phyloP scores from a whole-genome alignment of 2,797 vertebrate genomes.

The Atherinosoma microstoma region DNA sequence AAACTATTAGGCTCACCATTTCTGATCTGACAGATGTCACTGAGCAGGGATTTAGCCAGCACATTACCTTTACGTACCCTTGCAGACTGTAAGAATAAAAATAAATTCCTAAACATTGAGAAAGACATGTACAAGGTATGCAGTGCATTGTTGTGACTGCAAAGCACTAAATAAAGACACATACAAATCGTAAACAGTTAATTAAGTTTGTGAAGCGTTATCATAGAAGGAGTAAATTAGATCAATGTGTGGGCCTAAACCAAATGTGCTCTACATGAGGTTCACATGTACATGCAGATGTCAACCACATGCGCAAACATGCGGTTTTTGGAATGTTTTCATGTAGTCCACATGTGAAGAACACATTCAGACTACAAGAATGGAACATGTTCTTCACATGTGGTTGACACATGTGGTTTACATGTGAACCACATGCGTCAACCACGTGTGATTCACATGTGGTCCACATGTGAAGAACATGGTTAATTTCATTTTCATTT shows the following conservation, averaged over 20 bases:
- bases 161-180: conserved; percentile 4
- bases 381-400: no score
- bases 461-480: no score
- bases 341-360: no score
- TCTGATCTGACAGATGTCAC: conserved; percentile 62
- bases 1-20: conserved; percentile 61
- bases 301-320: no score
- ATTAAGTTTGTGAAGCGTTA: conserved; percentile 19
- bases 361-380: no score
- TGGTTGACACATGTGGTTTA: no score
- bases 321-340: no score
- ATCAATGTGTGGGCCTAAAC: conserved; percentile 45
- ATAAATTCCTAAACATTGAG: conserved; percentile 16
- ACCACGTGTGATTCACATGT: no score
- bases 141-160: conserved; percentile 3
- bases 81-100: conserved; percentile 21
- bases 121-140: neutral
- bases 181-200: conserved; percentile 19
- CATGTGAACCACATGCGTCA: no score
- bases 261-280: no score
- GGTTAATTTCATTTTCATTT: no score
- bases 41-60: conserved; percentile 45
- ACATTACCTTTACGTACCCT: conserved; percentile 42
- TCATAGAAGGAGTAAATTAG: conserved; percentile 17
- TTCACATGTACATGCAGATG: no score